Base-by-base conservation (phyloP, 1,140 invertebrate species). In the Bombus huntii region DNA sequence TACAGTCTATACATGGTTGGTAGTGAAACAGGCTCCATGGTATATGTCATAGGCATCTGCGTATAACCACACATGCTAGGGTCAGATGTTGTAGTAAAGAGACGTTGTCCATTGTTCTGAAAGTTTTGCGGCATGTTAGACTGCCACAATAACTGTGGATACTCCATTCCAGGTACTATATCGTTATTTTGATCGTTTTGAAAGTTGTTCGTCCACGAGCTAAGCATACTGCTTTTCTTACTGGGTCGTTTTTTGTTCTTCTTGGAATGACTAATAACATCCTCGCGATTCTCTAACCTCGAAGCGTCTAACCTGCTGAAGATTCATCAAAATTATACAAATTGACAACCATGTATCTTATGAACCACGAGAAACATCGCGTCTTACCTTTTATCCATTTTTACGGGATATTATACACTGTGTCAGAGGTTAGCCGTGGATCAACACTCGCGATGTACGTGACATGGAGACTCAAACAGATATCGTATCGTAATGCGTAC, bases 11-110 rank as follows among this genome's bases (percentile, higher is more conserved):
- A 95, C 90, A 95, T 93, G 0, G 92, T 83, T 4, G 96, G 95
- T 74, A 96, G 89, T 15, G 96, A 96, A 88, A 96, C 93, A 0
- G 96, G 95, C 85, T 96, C 96, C 92, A 95, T 94, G 0, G 95
- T 81, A 42, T 95, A 95, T 9, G 95, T 94, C 73, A 96, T 91
- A 18, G 95, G 95, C 85, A 95, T 93, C 6, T 94, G 88, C 0
- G 95, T 94, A 88, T 96, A 96, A 79, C 95, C 95, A 70, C 95
- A 95, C 28, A 95, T 94, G 70, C 95, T 94, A 9, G 95, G 94
- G 85, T 96, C 95, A 0, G 95, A 95, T 86, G 95, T 94, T 5
- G 95, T 93, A 28, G 96, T 93, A 84, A 96, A 96, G 15, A 96
- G 88, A 37, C 95, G 91, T 72, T 95, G 95, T 28, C 93, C 94